Evolutionary conservation across 2,113 vertebrate species (phyloP).

Genomic region (Ascaphus truei): DNA sequence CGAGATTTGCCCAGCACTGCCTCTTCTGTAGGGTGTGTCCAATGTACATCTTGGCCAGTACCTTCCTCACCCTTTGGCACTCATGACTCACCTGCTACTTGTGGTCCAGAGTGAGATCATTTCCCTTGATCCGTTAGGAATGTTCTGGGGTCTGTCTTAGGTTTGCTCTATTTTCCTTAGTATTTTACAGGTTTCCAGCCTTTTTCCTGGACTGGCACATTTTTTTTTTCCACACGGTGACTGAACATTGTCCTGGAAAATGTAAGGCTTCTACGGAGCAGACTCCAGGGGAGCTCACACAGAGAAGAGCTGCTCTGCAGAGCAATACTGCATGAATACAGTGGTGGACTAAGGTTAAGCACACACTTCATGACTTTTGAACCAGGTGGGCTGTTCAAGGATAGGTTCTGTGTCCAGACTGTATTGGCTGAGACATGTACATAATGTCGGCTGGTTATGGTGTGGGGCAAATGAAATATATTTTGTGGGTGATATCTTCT

Average conservation of each 20-base stretch:
- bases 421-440: too few relatives aligned
- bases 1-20: neutral
- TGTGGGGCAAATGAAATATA: too few relatives aligned
- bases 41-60: neutral
- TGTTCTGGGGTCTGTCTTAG: constrained; percentile 12
- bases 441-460: too few relatives aligned
- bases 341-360: too few relatives aligned
- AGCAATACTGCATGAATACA: neutral
- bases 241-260: neutral
- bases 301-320: neutral
- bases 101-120: neutral
- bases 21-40: too few relatives aligned
- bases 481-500: too few relatives aligned
- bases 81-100: constrained; percentile 26
- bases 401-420: too few relatives aligned
- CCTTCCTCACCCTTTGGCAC: constrained; percentile 11
- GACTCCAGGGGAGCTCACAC: neutral
- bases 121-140: constrained; percentile 9
- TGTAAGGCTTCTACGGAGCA: neutral
- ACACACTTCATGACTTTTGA: too few relatives aligned
- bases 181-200: constrained; percentile 15
- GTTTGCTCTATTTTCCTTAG: constrained; percentile 21
- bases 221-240: constrained; percentile 13
- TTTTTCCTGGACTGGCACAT: neutral
- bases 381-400: too few relatives aligned